Conservation (phyloP, 2,113 vertebrate genomes). For the Meriones unguiculatus region DNA sequence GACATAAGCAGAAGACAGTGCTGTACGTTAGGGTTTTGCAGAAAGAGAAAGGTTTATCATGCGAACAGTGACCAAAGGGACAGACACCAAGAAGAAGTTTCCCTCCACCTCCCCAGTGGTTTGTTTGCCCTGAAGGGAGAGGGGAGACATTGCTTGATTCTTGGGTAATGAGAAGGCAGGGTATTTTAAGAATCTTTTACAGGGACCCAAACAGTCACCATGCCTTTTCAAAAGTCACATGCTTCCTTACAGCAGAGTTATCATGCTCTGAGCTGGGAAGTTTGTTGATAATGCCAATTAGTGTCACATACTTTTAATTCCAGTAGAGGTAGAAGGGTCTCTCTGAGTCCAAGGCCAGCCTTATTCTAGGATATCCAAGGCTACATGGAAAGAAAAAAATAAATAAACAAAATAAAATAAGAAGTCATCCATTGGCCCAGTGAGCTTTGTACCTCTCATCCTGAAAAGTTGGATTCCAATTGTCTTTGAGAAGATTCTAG, state of each 20-base stretch:
- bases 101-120: background rate
- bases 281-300: background rate
- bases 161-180: background rate
- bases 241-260: background rate
- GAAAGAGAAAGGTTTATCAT: background rate
- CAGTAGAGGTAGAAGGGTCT: background rate
- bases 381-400: background rate
- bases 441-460: background rate
- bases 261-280: background rate
- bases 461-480: background rate
- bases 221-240: too few species aligned
- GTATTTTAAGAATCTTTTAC: background rate
- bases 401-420: background rate
- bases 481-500: background rate
- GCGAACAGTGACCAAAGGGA: background rate
- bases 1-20: background rate
- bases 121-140: background rate
- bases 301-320: background rate
- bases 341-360: background rate
- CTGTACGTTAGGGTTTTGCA: background rate
- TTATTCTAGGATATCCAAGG: background rate
- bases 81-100: background rate
- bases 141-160: background rate
- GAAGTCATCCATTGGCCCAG: background rate
- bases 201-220: background rate